Percentiles rank a stretch among this genome's conserved stretches.
phyloP scores from a whole-genome alignment of 1,140 invertebrate species.

The Rhopalosiphum padi region DNA sequence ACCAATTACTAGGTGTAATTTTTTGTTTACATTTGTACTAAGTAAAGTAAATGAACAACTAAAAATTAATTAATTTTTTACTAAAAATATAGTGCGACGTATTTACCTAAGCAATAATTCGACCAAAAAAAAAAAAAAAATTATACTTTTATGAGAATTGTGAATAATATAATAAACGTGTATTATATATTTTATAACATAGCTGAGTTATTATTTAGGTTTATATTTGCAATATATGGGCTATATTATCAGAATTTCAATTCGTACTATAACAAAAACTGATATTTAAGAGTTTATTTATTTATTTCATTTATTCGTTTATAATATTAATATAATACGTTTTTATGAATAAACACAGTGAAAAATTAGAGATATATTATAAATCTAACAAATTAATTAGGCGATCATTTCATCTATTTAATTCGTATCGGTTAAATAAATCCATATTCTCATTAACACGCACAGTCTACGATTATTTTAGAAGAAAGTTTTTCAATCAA shows the following conservation, averaged over 20 bases:
- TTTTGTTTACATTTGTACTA: no score
- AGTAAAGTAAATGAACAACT: no score
- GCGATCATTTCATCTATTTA: background rate
- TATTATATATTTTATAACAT: no score
- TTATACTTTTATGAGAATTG: no score
- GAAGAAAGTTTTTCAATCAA: constrained; percentile 25
- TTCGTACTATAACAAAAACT: background rate
- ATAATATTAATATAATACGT: background rate
- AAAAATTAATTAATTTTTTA: no score
- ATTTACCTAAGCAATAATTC: no score
- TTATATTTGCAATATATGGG: background rate
- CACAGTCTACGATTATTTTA: background rate
- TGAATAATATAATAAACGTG: no score
- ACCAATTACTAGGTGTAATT: no score
- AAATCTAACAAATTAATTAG: background rate
- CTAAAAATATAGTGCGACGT: no score
- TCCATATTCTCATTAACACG: background rate
- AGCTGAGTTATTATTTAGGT: background rate
- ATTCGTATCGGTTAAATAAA: background rate
- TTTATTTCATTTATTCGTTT: background rate
- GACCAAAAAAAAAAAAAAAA: no score
- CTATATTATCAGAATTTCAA: background rate
- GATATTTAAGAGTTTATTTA: background rate
- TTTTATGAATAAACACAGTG: background rate
- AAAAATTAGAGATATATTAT: background rate